Evolutionary conservation across 2,888 invertebrate genomes (phyloP), one percentile per base, ranked within the genome.

Genomic region (Notodonta dromedarius): DNA sequence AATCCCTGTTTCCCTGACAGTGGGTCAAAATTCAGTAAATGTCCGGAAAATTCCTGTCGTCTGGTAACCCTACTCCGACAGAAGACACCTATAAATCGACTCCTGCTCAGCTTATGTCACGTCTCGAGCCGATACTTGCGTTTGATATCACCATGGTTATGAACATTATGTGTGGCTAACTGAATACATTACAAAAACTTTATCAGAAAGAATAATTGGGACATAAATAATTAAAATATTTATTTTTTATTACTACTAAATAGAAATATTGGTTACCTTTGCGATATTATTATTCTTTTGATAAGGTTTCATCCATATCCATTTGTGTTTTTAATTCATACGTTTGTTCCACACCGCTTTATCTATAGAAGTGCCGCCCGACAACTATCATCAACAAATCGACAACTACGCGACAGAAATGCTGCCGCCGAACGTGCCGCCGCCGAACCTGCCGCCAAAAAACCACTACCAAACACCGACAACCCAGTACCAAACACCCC

Each of bases 381-480:
- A 92, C 76, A 92, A 91, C 78, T 94, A 93, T 68, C 91, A 93
- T 55, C 93, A 93, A 63, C 94, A 94, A 86, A 87, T 94, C 67
- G 93, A 94, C 71, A 91, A 79, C 73, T 94, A 94, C 83, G 91
- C 90, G 0, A 87, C 88, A 0, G 93, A 94, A 78, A 93, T 94
- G 93, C 79, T 93, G 40, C 82, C 88, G 0, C 79, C 88, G 0
- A 74, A 73, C 50, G 65, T 80, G 5, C 86, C 87, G 4, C 83
- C 86, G 8, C 90, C 90, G 0, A 83, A 87, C 56, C 76, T 89
- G 35, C 92, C 90, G 5, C 88, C 87, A 48, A 90, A 90, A 71
- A 91, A 85, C 71, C 90, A 93, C 66, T 90, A 93, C 76, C 90
- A 90, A 59, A 87, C 88, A 0, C 90, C 89, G 0, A 72, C 71